phyloP scores from a whole-genome alignment of 2,113 vertebrate genomes.

The Miniopterus natalensis region DNA sequence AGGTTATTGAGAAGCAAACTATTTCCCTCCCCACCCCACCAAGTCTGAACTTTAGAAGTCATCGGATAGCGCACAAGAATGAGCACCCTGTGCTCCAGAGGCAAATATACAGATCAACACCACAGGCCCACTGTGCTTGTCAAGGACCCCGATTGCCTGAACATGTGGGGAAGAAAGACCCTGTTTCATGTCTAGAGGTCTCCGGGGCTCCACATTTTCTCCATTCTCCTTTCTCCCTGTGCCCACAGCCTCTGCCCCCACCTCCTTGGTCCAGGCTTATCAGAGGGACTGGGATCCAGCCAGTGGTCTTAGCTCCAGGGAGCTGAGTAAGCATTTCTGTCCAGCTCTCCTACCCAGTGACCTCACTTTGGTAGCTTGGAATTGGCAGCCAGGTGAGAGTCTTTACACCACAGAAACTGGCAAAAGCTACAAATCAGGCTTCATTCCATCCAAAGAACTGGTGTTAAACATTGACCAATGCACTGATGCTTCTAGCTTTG shows the following conservation, averaged over 20 bases:
- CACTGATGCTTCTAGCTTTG: background rate
- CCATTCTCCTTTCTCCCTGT: too few relatives aligned
- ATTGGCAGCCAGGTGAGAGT: background rate
- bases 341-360: background rate
- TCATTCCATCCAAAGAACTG: background rate
- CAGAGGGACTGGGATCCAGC: too few relatives aligned
- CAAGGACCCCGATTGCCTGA: background rate
- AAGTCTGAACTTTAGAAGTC: background rate
- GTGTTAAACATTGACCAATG: background rate
- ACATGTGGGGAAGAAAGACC: background rate
- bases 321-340: background rate
- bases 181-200: background rate
- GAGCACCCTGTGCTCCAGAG: background rate
- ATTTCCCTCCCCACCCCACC: background rate
- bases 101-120: fast-evolving
- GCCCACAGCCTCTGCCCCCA: background rate
- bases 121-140: too few relatives aligned
- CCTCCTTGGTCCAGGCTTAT: fast-evolving
- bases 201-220: background rate
- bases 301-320: background rate
- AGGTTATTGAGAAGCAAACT: background rate
- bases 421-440: background rate
- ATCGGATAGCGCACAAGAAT: background rate
- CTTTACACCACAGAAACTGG: background rate
- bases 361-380: background rate